A percentile compares a stretch with the other conserved stretches of the same genome.
Evolutionary conservation across 2,797 vertebrate genomes (phyloP).

Genomic region (Oreonectes daqikongensis): DNA sequence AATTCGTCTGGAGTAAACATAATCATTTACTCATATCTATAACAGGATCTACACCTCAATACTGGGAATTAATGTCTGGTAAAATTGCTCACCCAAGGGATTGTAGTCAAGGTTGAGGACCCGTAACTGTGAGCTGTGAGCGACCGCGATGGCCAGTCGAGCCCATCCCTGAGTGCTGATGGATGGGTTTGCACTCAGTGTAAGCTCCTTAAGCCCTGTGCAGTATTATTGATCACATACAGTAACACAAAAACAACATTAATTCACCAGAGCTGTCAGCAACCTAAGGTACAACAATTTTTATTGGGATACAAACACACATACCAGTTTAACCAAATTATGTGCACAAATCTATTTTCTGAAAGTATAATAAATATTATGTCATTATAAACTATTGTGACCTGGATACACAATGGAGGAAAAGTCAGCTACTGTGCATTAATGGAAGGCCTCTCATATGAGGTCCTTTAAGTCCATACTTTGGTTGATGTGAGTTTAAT

Average conservation of each 20-base stretch:
- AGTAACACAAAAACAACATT: neutral
- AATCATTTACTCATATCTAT: no score
- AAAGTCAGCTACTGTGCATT: neutral
- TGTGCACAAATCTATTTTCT: neutral
- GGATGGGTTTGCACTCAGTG: constrained; percentile 91
- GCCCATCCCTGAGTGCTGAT: constrained; percentile 92
- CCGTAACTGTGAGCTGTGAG: constrained; percentile 93
- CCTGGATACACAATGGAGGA: neutral
- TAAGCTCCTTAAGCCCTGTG: constrained; percentile 91
- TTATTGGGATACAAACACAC: neutral
- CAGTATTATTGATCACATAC: constrained; percentile 39
- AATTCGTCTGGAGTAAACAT: no score
- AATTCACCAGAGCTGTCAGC: neutral
- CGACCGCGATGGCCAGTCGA: constrained; percentile 88
- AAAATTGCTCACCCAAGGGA: constrained; percentile 82
- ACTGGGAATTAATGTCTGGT: neutral
- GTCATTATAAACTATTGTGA: neutral
- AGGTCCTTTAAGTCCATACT: neutral
- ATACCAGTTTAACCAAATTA: neutral
- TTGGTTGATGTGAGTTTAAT: neutral
- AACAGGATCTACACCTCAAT: neutral
- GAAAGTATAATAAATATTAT: neutral
- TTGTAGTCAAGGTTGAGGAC: constrained; percentile 98
- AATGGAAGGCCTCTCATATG: neutral
- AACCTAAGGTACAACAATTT: neutral